Evolutionary conservation across 2,797 vertebrate genomes (phyloP).

Genomic region (Catharus ustulatus): DNA sequence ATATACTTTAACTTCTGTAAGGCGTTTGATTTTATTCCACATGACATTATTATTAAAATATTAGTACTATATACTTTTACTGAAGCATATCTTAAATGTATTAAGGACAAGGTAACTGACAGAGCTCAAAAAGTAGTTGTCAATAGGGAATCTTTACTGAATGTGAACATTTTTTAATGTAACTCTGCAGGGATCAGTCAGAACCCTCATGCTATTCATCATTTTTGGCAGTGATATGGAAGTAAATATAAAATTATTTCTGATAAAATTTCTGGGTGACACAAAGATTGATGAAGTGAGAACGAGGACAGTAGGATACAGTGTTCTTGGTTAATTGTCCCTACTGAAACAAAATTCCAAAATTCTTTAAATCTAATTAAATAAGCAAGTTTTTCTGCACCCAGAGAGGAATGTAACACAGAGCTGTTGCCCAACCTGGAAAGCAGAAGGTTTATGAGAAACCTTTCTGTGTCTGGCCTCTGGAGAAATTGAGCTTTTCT

Average conservation of each 20-base stretch:
- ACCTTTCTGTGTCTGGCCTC: background rate
- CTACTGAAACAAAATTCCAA: background rate
- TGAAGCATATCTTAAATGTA: constrained; percentile 28
- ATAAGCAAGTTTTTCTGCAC: background rate
- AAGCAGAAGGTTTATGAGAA: background rate
- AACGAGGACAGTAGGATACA: background rate
- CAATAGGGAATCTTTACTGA: constrained; percentile 59
- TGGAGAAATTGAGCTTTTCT: background rate
- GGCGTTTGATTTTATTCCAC: constrained; percentile 66
- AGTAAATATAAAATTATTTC: constrained; percentile 59
- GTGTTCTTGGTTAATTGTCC: background rate
- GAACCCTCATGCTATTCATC: constrained; percentile 23
- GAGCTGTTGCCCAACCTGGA: background rate
- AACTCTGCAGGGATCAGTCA: constrained; percentile 45
- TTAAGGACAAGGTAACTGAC: constrained; percentile 49
- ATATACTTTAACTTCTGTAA: constrained; percentile 53
- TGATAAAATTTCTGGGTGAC: constrained; percentile 35
- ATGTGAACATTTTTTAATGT: constrained; percentile 32
- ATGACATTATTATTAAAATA: constrained; percentile 69
- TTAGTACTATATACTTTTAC: constrained; percentile 49
- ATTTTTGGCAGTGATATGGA: constrained; percentile 53
- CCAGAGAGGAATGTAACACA: background rate
- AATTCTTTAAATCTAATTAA: background rate
- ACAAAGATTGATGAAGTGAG: constrained; percentile 24
- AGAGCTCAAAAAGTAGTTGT: constrained; percentile 58